Evolutionary conservation across 2,113 vertebrate species (phyloP).

Genomic region (Strix uralensis): DNA sequence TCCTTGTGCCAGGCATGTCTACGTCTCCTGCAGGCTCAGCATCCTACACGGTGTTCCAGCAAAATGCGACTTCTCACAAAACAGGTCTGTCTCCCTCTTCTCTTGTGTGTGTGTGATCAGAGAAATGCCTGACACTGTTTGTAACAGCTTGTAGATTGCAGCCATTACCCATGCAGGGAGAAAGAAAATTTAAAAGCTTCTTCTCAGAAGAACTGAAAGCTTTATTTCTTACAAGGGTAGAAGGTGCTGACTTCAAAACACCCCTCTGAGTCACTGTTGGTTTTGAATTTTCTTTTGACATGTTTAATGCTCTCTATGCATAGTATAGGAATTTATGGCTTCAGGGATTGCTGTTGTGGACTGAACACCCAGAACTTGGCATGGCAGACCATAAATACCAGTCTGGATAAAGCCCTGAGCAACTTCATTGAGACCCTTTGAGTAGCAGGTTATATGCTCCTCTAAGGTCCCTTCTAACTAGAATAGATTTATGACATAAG

Average conservation of each 20-base stretch:
- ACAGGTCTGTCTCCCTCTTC: not conserved
- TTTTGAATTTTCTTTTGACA: not conserved
- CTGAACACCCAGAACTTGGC: not conserved
- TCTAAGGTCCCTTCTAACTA: not conserved
- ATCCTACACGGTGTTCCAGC: accelerated
- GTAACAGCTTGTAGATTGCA: not conserved
- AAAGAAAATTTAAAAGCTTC: not conserved
- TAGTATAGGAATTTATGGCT: not conserved
- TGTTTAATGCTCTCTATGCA: not conserved
- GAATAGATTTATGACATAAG: not conserved
- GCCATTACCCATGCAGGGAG: not conserved
- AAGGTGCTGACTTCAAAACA: not conserved
- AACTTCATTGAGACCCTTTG: not conserved
- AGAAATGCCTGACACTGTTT: not conserved
- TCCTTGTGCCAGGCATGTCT: not conserved
- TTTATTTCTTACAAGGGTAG: not conserved
- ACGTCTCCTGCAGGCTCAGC: not conserved
- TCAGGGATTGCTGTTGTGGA: not conserved
- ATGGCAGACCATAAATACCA: not conserved
- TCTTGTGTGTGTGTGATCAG: not conserved
- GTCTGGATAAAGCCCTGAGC: not conserved
- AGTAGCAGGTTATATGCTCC: not conserved
- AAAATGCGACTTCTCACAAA: not conserved
- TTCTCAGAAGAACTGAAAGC: not conserved
- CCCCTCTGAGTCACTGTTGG: not conserved